Conservation (phyloP, 2,888 invertebrate species). For the Pollenia labialis region DNA sequence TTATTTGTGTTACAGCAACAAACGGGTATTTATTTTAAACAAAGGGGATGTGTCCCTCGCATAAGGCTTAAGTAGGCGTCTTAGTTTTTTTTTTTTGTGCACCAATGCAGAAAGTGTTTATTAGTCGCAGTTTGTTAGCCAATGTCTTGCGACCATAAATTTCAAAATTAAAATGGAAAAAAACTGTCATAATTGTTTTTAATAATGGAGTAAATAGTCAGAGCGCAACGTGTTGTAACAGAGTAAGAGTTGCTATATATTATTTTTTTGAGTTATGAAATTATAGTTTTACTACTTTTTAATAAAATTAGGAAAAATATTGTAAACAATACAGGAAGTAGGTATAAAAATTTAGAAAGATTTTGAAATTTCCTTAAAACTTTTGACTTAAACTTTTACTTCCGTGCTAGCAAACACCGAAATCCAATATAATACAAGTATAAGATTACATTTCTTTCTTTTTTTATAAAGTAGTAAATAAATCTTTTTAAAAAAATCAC, state of each 20-base stretch:
- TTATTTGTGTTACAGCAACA: slow-evolving; percentile 8
- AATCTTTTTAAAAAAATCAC: slow-evolving; percentile 41
- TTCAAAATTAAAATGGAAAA: slow-evolving; percentile 10
- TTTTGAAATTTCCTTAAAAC: slow-evolving; percentile 25
- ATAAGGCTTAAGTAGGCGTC: slow-evolving; percentile 65
- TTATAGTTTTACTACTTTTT: background rate
- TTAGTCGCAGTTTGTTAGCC: slow-evolving; percentile 71
- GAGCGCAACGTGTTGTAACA: slow-evolving; percentile 59
- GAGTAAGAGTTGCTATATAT: background rate
- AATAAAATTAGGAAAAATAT: background rate
- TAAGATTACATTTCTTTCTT: slow-evolving; percentile 40
- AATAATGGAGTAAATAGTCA: slow-evolving; percentile 64
- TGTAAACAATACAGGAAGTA: slow-evolving; percentile 7
- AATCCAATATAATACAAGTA: slow-evolving; percentile 7
- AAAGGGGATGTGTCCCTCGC: slow-evolving; percentile 57
- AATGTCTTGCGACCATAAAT: slow-evolving; percentile 62
- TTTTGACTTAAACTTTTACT: slow-evolving; percentile 41
- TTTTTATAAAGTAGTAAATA: background rate
- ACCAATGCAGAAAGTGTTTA: slow-evolving; percentile 72
- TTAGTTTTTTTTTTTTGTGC: slow-evolving; percentile 66
- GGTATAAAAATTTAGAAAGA: slow-evolving; percentile 2
- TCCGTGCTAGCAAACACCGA: background rate
- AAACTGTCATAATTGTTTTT: slow-evolving; percentile 62
- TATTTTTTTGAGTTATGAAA: slow-evolving; percentile 4
- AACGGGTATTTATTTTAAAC: slow-evolving; percentile 49